These are phyloP conservation scores for Sinelater perroti DNA, from an alignment of 2,888 invertebrate genomes.

Conservation along the genomic window DNA sequence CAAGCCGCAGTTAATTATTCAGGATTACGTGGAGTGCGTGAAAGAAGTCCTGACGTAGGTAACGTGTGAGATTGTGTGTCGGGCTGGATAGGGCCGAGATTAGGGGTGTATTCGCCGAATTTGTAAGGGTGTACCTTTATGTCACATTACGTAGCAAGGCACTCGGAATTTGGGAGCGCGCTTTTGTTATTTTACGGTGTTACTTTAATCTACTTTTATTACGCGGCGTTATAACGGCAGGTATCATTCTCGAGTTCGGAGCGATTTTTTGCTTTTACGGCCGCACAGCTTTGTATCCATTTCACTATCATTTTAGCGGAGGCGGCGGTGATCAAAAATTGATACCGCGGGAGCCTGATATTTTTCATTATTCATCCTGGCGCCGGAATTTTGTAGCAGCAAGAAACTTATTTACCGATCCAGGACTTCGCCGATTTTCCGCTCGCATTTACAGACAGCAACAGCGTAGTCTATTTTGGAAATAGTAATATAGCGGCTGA, in stretches of 20 bases:
- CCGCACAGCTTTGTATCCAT: too few species aligned
- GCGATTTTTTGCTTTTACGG: too few species aligned
- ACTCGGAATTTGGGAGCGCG: constrained; percentile 21
- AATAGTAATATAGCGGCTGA: constrained; percentile 23
- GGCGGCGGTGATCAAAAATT: too few species aligned
- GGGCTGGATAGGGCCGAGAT: constrained; percentile 32
- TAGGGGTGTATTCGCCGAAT: constrained; percentile 33
- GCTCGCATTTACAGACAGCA: background rate
- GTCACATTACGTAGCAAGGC: constrained; percentile 27
- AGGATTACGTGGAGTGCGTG: constrained; percentile 36
- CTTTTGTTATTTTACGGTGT: constrained; percentile 23
- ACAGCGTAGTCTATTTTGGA: constrained; percentile 16
- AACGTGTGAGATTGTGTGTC: constrained; percentile 35
- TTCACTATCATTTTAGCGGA: too few species aligned
- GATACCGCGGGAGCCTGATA: too few species aligned
- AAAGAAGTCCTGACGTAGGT: constrained; percentile 36
- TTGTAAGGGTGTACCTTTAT: constrained; percentile 33
- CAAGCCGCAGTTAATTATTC: constrained; percentile 41
- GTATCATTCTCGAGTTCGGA: too few species aligned
- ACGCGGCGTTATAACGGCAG: too few species aligned
- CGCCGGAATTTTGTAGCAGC: too few species aligned
- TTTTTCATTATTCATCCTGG: too few species aligned
- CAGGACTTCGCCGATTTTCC: too few species aligned
- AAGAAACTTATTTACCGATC: too few species aligned
- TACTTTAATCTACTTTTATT: constrained; percentile 9